Conservation (phyloP, 92 coral and sea anemone species). For the Epizoanthus rinbou region DNA sequence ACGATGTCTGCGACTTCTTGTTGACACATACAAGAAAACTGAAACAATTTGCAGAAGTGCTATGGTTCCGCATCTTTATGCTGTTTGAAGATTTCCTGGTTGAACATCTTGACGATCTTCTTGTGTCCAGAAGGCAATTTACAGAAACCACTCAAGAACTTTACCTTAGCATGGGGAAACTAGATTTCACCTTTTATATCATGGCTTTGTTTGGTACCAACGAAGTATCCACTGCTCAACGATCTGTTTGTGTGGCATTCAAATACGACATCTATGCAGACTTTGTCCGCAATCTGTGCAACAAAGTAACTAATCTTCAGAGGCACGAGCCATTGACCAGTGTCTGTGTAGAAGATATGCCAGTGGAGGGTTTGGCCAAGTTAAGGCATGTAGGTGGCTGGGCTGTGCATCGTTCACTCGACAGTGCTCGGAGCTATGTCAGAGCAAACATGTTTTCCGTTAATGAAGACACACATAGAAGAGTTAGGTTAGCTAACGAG, state of each 20-base stretch:
- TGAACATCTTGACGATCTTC: background rate
- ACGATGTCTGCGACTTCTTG: no score
- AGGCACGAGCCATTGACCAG: background rate
- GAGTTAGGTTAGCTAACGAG: no score
- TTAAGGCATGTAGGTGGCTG: conserved; percentile 67
- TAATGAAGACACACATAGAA: no score
- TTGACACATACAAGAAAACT: no score
- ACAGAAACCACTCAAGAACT: background rate
- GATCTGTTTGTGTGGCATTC: background rate
- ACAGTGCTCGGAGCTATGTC: conserved; percentile 40
- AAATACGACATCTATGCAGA: background rate
- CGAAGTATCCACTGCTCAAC: background rate
- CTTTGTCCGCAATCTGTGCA: background rate
- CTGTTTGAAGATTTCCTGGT: background rate
- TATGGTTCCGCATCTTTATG: background rate
- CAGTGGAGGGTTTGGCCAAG: conserved; percentile 52
- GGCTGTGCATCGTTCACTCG: conserved; percentile 47
- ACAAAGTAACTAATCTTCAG: background rate
- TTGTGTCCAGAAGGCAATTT: background rate
- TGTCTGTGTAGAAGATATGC: conserved; percentile 36
- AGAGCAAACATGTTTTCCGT: background rate
- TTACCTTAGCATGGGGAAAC: background rate
- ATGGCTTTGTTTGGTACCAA: background rate
- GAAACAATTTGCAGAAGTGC: background rate
- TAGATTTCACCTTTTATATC: no score